These are phyloP conservation scores for Erithacus rubecula DNA, from an alignment of 2,797 vertebrate species.

Conservation along the genomic window DNA sequence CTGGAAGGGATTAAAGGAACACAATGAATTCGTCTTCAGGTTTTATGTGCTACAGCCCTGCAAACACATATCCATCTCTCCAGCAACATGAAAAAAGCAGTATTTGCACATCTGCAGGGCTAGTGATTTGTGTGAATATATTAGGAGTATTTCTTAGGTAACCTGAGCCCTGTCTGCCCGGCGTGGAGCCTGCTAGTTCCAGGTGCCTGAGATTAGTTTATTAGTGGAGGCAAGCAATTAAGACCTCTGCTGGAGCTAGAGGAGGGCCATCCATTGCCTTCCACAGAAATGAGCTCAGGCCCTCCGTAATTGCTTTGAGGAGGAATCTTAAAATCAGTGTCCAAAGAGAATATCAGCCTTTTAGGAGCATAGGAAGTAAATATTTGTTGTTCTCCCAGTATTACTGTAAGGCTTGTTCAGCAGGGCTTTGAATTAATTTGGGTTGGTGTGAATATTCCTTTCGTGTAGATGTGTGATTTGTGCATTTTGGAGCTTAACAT, in stretches of 20 bases:
- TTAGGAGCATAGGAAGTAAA: background rate
- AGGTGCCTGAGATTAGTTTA: constrained; percentile 69
- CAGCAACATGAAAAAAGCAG: constrained; percentile 37
- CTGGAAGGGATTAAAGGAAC: constrained; percentile 46
- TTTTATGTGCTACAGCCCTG: constrained; percentile 43
- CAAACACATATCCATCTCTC: constrained; percentile 40
- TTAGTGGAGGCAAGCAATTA: constrained; percentile 59
- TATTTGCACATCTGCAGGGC: constrained; percentile 63
- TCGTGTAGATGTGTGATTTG: background rate
- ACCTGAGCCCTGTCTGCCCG: constrained; percentile 9
- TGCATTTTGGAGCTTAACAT: background rate
- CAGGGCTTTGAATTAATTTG: background rate
- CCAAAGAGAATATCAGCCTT: background rate
- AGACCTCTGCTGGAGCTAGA: background rate
- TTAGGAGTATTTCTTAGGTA: constrained; percentile 46
- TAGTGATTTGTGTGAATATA: constrained; percentile 47
- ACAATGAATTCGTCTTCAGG: constrained; percentile 46
- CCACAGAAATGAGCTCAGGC: background rate
- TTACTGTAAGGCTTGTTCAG: background rate
- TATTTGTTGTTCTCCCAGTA: background rate
- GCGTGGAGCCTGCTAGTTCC: constrained; percentile 53
- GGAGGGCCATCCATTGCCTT: background rate
- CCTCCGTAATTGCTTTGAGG: background rate
- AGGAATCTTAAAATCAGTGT: background rate
- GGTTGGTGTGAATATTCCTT: background rate